Evolutionary conservation across 2,797 vertebrate species (phyloP), one percentile per base, ranked within the genome.

Genomic region (Lateolabrax maculatus): DNA sequence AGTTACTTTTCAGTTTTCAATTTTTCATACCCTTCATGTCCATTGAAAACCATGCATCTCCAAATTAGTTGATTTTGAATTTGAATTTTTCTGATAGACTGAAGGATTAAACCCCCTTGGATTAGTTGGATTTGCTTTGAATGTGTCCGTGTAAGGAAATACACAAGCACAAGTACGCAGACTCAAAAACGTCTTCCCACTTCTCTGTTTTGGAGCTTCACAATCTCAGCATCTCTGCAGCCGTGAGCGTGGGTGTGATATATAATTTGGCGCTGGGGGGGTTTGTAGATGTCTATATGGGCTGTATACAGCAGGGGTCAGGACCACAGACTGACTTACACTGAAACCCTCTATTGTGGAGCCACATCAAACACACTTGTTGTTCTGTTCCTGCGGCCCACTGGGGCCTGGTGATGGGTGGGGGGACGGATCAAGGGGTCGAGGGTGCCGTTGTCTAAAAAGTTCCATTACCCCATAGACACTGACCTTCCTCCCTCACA

Each of bases 401-500:
- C 74, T 81, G 68, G 75, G 83, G 71, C 57, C 58, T 15, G 67
- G 34, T 2, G 39, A 69, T 58, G 81, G 75, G 75, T 52, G 82
- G 75, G 84, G 71, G 81, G 53, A 41, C 0, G 21, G 86, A 61
- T 86, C 84, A 78, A 66, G 80, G 76, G 91, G 84, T 85, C 63
- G 82, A 80, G 77, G 80, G 66, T 65, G 58, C 81, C 34, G 71
- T 80, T 90, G 85, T 90, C 81, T 65, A 61, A 36, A 83, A 87
- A 71, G 85, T 93, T 94, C 93, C 90, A 90, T 92, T 83, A 92
- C 90, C 70, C 77, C 79, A 90, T 70, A 65, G 84, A 65, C 55
- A 3, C 27, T 90, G 92, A 93, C 92, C 91, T 92, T 90, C 87
- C 84, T 86, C 87, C 89, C 79, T 88, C 88, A 83, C 88, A 93